Base-by-base conservation (phyloP, 2,113 vertebrate species). In the Cyprinodon variegatus region DNA sequence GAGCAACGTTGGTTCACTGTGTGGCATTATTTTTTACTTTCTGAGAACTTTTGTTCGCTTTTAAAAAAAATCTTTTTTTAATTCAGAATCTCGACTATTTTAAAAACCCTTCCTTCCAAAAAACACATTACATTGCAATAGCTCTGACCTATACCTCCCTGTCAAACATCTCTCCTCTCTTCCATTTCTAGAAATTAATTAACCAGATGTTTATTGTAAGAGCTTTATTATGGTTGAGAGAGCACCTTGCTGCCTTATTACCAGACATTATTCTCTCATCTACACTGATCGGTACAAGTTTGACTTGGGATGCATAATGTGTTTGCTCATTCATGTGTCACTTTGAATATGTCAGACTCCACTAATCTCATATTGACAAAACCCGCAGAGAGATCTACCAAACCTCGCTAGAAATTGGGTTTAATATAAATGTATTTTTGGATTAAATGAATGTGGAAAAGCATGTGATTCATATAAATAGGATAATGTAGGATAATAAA, bases 261-360 rank as follows among this genome's bases (percentile, higher is more conserved):
- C 7, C 15, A 41, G 12, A 61, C 29, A 22, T 41, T 22, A 15
- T 53, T 63, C 43, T 38, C 60, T 48, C 40, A 40, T 83, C 83
- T n/a, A 68, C 63, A 46, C 61, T n/a, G 22, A 80, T 86, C 70
- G 65, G 37, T 61, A 17, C 65, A 22, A 68, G 75, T 81, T 81
- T 70, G 61, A 70, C 37, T 37, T 20, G 60, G 38, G 43, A 11
- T 37, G 1, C 50, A 12, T 77, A 36, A 85, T 86, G 82, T 84
- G 83, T 86, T 82, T 77, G 74, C 61, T 68, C 68, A 62, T 65
- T 75, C 80, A 80, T 68, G 74, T 82, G 82, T 82, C 66, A 45
- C 65, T 60, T 43, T 76, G 74, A 76, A 75, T 75, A 62, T 66
- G 73, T 80, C 85, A 81, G 59, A 74, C 72, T 87, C 11, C 64